Conservation (phyloP, 2,888 invertebrate species). For the Diarsia dahlii region DNA sequence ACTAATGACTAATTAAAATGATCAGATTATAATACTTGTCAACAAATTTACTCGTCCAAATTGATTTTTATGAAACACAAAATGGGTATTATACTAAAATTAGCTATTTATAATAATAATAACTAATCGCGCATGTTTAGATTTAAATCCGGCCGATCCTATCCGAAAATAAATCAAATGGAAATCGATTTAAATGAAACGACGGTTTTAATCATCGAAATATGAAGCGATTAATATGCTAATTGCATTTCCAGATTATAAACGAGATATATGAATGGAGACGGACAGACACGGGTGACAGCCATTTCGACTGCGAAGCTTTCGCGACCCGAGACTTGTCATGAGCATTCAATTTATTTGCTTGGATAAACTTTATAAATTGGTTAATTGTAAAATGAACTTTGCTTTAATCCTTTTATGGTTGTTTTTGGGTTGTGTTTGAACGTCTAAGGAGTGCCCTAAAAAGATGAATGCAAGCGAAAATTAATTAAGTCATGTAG, state of each 20-base stretch:
- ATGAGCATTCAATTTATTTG: slow-evolving; percentile 66
- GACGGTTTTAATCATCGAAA: slow-evolving; percentile 72
- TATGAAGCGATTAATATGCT: slow-evolving; percentile 85
- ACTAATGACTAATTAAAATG: too few species aligned
- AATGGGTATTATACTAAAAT: slow-evolving; percentile 38
- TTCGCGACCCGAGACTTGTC: slow-evolving; percentile 70
- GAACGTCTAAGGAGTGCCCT: slow-evolving; percentile 43
- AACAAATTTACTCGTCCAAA: slow-evolving; percentile 50
- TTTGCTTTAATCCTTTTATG: slow-evolving; percentile 12
- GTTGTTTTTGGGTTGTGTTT: slow-evolving; percentile 27
- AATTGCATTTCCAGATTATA: slow-evolving; percentile 83
- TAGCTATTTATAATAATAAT: slow-evolving; percentile 39
- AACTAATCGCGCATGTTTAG: slow-evolving; percentile 46
- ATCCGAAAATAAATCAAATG: slow-evolving; percentile 66
- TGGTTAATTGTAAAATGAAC: slow-evolving; percentile 31
- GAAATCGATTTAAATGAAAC: slow-evolving; percentile 65
- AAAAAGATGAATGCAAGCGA: slow-evolving; percentile 74
- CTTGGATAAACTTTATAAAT: slow-evolving; percentile 51
- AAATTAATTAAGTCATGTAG: slow-evolving; percentile 86
- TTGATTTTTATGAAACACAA: slow-evolving; percentile 45
- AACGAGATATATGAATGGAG: slow-evolving; percentile 80
- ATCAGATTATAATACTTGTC: slow-evolving; percentile 43
- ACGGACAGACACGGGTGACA: slow-evolving; percentile 69
- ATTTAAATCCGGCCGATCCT: slow-evolving; percentile 48
- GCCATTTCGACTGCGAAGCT: slow-evolving; percentile 59